Percentiles rank a stretch among this genome's conserved stretches.
These are phyloP conservation scores for Malacosoma neustria DNA, from an alignment of 2,888 invertebrate species.

Conservation along the genomic window DNA sequence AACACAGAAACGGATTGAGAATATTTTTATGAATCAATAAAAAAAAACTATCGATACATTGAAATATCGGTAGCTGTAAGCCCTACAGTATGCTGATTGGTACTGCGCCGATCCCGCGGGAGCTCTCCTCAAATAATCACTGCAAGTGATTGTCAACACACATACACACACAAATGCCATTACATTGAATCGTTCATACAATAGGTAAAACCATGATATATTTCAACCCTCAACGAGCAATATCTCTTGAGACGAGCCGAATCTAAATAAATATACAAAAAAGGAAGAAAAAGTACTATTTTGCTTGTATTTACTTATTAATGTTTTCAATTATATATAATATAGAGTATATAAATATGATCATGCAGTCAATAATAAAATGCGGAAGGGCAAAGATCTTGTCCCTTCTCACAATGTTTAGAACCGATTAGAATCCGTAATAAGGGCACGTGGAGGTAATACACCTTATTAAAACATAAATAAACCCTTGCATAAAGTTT, in stretches of 20 bases:
- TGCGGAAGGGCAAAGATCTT: too few relatives aligned
- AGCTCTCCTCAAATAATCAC: conserved; percentile 57
- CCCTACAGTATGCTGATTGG: conserved; percentile 31
- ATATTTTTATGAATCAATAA: neutral
- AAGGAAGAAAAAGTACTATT: neutral
- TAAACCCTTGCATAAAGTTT: too few relatives aligned
- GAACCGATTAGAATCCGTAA: too few relatives aligned
- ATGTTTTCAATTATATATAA: too few relatives aligned
- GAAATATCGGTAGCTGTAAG: conserved; percentile 5
- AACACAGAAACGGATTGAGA: too few relatives aligned
- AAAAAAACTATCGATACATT: neutral
- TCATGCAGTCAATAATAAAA: too few relatives aligned
- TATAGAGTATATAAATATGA: too few relatives aligned
- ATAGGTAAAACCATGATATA: neutral
- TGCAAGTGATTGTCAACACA: conserved; percentile 66
- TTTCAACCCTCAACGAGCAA: neutral
- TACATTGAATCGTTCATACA: conserved; percentile 1
- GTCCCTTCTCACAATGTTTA: too few relatives aligned
- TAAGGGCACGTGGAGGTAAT: too few relatives aligned
- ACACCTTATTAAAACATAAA: too few relatives aligned
- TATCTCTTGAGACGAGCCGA: neutral
- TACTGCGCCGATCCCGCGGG: conserved; percentile 35
- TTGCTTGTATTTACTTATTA: neutral
- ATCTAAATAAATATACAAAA: too few relatives aligned
- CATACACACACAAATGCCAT: conserved; percentile 36